These are phyloP conservation scores for Epinephelus coioides DNA, from an alignment of 2,797 vertebrate species.

Conservation along the genomic window DNA sequence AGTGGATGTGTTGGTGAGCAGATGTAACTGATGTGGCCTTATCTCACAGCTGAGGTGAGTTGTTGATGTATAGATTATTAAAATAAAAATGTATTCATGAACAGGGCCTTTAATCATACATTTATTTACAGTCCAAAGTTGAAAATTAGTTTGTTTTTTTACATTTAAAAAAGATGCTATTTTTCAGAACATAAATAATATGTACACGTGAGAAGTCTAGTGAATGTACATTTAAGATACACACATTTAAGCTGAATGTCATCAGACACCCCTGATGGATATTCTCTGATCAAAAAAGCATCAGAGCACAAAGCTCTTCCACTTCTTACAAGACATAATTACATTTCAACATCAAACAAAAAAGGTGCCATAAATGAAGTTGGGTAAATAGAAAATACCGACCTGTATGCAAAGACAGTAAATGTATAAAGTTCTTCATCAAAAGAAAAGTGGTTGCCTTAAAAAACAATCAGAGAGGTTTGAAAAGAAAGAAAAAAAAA, in stretches of 20 bases:
- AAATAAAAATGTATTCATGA: not conserved
- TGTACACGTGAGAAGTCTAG: not conserved
- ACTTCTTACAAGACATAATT: constrained; percentile 40
- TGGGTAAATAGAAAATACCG: constrained; percentile 45
- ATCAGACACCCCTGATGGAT: constrained; percentile 28
- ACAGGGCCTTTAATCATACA: not conserved
- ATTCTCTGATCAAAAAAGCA: constrained; percentile 48
- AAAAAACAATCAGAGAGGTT: constrained; percentile 40
- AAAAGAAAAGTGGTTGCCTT: constrained; percentile 65
- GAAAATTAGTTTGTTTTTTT: not conserved
- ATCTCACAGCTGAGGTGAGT: not conserved
- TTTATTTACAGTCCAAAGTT: constrained; percentile 10
- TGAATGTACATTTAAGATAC: not conserved
- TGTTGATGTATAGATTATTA: not conserved
- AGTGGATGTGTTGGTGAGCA: not conserved
- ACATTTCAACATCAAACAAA: constrained; percentile 72
- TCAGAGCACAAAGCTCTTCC: constrained; percentile 23
- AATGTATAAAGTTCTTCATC: constrained; percentile 66
- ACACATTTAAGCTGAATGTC: constrained; percentile 20
- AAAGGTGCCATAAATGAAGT: constrained; percentile 31
- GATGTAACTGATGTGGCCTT: not conserved
- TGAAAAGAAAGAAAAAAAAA: constrained; percentile 35
- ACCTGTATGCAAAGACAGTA: constrained; percentile 43
- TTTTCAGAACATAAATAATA: not conserved
- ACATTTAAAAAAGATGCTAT: not conserved